These are phyloP conservation scores for Scolopax rusticola DNA, from an alignment of 2,797 vertebrate genomes.

Conservation along the genomic window DNA sequence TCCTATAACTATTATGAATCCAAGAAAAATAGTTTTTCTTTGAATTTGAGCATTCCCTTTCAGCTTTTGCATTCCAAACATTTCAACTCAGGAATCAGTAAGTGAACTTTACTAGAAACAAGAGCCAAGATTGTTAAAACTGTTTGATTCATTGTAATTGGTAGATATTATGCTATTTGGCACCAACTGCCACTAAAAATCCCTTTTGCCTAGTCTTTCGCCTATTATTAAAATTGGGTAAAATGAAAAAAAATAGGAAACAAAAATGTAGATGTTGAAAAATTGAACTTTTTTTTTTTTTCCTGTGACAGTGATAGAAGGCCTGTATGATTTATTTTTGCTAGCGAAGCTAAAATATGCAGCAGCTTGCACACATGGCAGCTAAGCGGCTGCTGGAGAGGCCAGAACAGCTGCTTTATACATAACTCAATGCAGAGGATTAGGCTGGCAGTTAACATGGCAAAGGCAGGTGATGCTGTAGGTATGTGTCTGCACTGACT, in stretches of 20 bases:
- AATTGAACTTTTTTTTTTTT: background rate
- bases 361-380: background rate
- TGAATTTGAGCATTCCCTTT: background rate
- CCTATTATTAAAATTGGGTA: background rate
- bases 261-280: background rate
- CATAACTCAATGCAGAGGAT: background rate
- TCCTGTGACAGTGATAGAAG: background rate
- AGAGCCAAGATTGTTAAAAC: background rate
- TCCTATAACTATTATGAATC: background rate
- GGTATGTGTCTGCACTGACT: background rate
- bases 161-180: background rate
- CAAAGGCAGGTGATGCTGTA: background rate
- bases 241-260: background rate
- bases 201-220: background rate
- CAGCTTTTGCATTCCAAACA: constrained; percentile 18
- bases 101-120: background rate
- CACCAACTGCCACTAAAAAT: background rate
- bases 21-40: constrained; percentile 39
- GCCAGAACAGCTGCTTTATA: background rate
- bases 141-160: background rate
- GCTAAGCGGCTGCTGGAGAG: background rate
- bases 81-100: constrained; percentile 4
- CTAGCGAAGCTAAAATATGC: background rate
- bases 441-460: background rate
- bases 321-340: background rate